phyloP scores from a whole-genome alignment of 2,888 invertebrate species.

The Nemapogon koenigi region DNA sequence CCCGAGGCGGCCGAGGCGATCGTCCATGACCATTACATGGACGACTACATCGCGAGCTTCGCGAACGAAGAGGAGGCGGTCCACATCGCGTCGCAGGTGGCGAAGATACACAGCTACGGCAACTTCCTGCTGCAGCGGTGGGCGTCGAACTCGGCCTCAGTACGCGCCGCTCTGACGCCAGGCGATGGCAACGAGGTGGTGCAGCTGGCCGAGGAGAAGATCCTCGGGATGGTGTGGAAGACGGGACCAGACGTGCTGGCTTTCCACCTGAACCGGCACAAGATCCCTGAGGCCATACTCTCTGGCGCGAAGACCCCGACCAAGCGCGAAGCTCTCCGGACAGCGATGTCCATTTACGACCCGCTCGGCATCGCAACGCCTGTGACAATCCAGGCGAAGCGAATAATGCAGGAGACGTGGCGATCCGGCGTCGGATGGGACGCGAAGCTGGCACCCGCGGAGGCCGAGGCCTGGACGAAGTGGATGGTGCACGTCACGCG shows the following conservation, averaged over 20 bases:
- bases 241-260: constrained; percentile 1
- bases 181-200: too few species aligned
- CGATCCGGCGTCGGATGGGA: background rate
- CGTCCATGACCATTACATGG: constrained; percentile 17
- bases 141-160: constrained; percentile 11
- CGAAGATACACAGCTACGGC: background rate
- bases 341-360: constrained; percentile 20
- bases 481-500: too few species aligned
- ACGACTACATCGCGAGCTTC: constrained; percentile 19
- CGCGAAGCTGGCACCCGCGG: too few species aligned
- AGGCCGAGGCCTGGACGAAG: too few species aligned
- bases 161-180: too few species aligned
- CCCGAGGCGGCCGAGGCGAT: constrained; percentile 13
- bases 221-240: constrained; percentile 14
- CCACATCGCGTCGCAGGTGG: constrained; percentile 6
- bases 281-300: background rate
- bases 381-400: constrained; percentile 14
- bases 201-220: constrained; percentile 15
- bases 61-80: constrained; percentile 14
- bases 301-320: too few species aligned
- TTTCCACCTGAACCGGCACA: background rate
- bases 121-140: constrained; percentile 9
- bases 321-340: constrained; percentile 15
- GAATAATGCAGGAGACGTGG: constrained; percentile 2
- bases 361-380: constrained; percentile 20